These are phyloP conservation scores for Drosophila athabasca DNA, from an alignment of 1,140 invertebrate species.

Conservation along the genomic window DNA sequence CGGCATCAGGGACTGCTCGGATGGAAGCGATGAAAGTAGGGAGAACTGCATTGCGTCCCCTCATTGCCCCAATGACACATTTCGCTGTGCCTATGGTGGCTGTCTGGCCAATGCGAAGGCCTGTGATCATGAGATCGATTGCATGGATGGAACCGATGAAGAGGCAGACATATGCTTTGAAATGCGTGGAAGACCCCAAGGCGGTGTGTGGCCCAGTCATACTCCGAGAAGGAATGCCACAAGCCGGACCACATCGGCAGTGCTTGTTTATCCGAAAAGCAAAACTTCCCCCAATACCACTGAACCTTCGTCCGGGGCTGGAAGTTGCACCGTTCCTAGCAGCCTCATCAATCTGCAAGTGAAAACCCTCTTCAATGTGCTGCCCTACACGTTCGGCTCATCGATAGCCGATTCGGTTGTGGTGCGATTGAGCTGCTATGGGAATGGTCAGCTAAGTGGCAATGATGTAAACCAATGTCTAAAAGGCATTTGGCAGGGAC, in stretches of 20 bases:
- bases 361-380: slow-evolving; percentile 3
- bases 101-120: slow-evolving; percentile 85
- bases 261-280: background rate
- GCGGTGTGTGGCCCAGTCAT: too few species aligned
- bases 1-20: slow-evolving; percentile 84
- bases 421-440: slow-evolving; percentile 3
- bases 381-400: background rate
- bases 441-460: background rate
- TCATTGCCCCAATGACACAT: slow-evolving; percentile 82
- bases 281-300: background rate
- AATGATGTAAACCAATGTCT: slow-evolving; percentile 19
- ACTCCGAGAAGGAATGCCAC: background rate
- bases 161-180: slow-evolving; percentile 15
- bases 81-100: slow-evolving; percentile 86
- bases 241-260: background rate
- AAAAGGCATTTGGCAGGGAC: slow-evolving; percentile 24
- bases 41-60: slow-evolving; percentile 39
- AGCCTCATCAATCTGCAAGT: background rate
- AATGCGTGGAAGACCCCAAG: background rate
- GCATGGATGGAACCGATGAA: slow-evolving; percentile 90
- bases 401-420: slow-evolving; percentile 5
- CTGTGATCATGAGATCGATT: slow-evolving; percentile 87
- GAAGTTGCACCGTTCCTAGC: slow-evolving; percentile 10
- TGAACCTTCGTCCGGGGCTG: background rate
- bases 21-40: slow-evolving; percentile 86